Evolutionary conservation across 2,113 vertebrate genomes (phyloP).

Genomic region (Eubucco bourcierii): DNA sequence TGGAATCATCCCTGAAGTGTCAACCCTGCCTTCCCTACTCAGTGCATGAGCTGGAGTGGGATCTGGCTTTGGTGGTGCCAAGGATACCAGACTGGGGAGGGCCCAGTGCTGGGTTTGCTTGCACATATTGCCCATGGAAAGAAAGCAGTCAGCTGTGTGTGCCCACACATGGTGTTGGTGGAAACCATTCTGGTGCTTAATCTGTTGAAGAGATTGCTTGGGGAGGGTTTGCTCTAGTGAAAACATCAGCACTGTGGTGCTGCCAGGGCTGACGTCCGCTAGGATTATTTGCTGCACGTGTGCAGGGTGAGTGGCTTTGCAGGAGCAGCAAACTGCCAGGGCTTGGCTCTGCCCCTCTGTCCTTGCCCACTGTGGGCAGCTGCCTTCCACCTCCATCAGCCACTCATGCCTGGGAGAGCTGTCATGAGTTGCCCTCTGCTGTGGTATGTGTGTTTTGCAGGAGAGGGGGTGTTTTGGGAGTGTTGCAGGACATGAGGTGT

Average conservation of each 20-base stretch:
- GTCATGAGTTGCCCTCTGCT: accelerated
- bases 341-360: background rate
- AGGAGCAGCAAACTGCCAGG: background rate
- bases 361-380: background rate
- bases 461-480: background rate
- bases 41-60: background rate
- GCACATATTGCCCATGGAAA: accelerated
- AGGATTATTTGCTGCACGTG: background rate
- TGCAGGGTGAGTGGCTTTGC: background rate
- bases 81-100: too few species aligned
- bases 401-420: background rate
- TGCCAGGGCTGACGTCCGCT: background rate
- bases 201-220: background rate
- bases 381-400: background rate
- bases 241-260: background rate
- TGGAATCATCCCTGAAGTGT: background rate
- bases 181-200: background rate
- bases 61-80: background rate
- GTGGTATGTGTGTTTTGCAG: background rate
- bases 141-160: background rate
- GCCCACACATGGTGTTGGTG: background rate
- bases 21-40: background rate
- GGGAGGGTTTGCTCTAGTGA: background rate
- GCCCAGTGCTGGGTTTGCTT: background rate
- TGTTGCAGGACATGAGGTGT: background rate